Base-by-base conservation (phyloP, 2,888 invertebrate species). In the Busseola fusca region DNA sequence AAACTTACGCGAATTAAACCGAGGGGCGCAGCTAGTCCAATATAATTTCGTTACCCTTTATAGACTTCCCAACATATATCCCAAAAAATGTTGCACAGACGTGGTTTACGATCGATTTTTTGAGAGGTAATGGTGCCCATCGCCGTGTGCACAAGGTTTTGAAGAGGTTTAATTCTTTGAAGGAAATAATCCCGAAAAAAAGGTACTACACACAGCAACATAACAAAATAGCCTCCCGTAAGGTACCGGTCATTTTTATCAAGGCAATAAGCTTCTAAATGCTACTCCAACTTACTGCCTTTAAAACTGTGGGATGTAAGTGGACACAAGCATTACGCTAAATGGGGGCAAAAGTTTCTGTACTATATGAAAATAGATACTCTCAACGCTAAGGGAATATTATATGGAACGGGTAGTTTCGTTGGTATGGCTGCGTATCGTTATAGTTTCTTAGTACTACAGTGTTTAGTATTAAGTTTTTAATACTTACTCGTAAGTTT, bases 291-390 rank as follows among this genome's bases (percentile, higher is more conserved):
- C 50, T n/a, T 42, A 42, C 30, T 56, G 65, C 63, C n/a, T 64
- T 66, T 73, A 73, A 71, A 73, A 73, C 72, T 73, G 74, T 67
- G 45, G 21, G 21, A 27, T 66, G 25, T 78, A 70, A 75, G 76
- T 82, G 68, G 66, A 80, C 82, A 74, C 48, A 62, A 27, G 50
- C 76, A 74, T 82, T 79, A 76, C 63, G 18, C 63, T 69, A 73
- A 81, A 82, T 82, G 79, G 57, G 45, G 48, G 64, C 63, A 72
- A 76, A 81, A 81, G 69, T 82, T 81, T 59, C 63, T 25, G 42
- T 56, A 45, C 4, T 69, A 34, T 72, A 81, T 82, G 78, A 75
- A 81, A 78, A 76, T 81, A 73, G 73, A 73, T 78, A 67, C 67
- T 34, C 42, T 34, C 30, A 64, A 64, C 66, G 72, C 78, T 63